A percentile compares a stretch with the other conserved stretches of the same genome.
Conservation (phyloP, 2,888 invertebrate genomes). For the Criorhina ranunculi region DNA sequence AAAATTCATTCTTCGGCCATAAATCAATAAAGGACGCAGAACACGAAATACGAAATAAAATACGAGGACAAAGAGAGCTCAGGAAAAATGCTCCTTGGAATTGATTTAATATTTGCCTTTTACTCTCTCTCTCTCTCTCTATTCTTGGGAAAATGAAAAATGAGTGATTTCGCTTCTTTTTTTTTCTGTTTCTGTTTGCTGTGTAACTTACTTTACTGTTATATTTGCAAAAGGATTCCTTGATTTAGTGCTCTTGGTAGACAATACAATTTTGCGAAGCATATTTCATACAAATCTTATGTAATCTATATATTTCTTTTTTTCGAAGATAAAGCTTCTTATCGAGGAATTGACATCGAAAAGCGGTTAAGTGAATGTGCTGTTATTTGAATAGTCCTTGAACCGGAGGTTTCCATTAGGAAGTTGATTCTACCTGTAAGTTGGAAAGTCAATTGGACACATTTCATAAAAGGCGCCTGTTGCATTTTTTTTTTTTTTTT, state of each 20-base stretch:
- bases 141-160: constrained; percentile 39
- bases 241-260: constrained; percentile 42
- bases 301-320: neutral
- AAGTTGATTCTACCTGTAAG: too few relatives aligned
- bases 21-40: constrained; percentile 59
- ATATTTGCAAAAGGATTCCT: constrained; percentile 37
- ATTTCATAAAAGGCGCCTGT: too few relatives aligned
- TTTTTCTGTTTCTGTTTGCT: neutral
- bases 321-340: neutral
- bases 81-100: constrained; percentile 14
- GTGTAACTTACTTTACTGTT: neutral
- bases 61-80: neutral
- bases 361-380: neutral
- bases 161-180: constrained; percentile 35
- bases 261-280: constrained; percentile 36
- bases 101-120: constrained; percentile 66
- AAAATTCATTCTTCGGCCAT: constrained; percentile 46
- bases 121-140: constrained; percentile 35
- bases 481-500: too few relatives aligned
- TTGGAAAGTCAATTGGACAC: too few relatives aligned
- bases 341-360: neutral
- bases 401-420: too few relatives aligned
- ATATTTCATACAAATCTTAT: constrained; percentile 48
- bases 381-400: too few relatives aligned
- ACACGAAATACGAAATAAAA: neutral